Evolutionary conservation across 2,113 vertebrate genomes (phyloP).

Genomic region (Nibea coibor): DNA sequence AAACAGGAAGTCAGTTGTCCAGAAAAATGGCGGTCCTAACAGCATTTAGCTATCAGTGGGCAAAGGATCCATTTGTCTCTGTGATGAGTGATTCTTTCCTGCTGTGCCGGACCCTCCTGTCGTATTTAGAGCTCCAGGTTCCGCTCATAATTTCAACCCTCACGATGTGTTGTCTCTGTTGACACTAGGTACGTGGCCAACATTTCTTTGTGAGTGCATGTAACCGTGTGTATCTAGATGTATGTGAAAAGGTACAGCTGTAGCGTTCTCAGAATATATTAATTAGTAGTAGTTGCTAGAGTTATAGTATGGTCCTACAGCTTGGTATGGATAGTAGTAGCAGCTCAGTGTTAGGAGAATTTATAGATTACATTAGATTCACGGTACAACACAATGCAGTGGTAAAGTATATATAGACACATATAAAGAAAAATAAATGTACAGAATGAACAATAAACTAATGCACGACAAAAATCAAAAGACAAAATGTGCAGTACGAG

Average conservation of each 20-base stretch:
- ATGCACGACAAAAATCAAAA: background rate
- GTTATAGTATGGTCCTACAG: background rate
- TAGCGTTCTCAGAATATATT: background rate
- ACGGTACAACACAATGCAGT: background rate
- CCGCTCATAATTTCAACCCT: conserved; percentile 58
- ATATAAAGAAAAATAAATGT: background rate
- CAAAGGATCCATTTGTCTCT: conserved; percentile 73
- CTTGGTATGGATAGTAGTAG: background rate
- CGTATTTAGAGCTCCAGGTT: conserved; percentile 44
- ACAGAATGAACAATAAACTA: background rate
- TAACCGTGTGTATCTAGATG: background rate
- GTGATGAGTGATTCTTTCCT: conserved; percentile 78
- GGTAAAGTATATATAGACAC: background rate
- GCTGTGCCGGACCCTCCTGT: conserved; percentile 46
- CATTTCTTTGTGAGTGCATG: conserved; percentile 18
- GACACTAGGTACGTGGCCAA: conserved; percentile 32
- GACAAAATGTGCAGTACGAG: background rate
- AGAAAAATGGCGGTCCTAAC: conserved; percentile 61
- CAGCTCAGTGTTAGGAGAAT: background rate
- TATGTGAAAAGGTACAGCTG: conserved; percentile 4
- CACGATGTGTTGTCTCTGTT: conserved; percentile 30
- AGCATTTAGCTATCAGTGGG: conserved; percentile 54
- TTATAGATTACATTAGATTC: background rate
- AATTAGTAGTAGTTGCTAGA: background rate
- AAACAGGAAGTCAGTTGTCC: conserved; percentile 72